Evolutionary conservation across 2,797 vertebrate genomes (phyloP).

Genomic region (Melanotaenia boesemani): DNA sequence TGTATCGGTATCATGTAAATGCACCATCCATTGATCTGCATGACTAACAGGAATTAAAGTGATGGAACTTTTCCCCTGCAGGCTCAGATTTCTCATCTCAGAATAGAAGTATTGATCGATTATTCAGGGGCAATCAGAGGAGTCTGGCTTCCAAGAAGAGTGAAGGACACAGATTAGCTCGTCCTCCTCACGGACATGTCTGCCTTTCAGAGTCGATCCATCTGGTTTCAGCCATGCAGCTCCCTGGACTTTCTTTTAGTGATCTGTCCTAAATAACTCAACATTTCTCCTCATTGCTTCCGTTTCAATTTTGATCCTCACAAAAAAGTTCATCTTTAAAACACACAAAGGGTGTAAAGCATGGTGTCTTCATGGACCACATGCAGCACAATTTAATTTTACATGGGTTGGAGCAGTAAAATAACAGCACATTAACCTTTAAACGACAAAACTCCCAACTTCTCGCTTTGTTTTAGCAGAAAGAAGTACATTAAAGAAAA

Average conservation of each 20-base stretch:
- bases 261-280: background rate
- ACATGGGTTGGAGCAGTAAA: too few species aligned
- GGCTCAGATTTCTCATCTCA: constrained; percentile 49
- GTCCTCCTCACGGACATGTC: background rate
- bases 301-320: too few species aligned
- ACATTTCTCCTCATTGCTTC: too few species aligned
- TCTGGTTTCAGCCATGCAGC: background rate
- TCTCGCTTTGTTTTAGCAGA: too few species aligned
- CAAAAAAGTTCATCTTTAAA: too few species aligned
- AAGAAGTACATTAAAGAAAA: too few species aligned
- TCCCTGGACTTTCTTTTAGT: background rate
- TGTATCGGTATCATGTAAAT: background rate
- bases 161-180: constrained; percentile 5
- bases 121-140: constrained; percentile 15
- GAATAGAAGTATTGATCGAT: constrained; percentile 62
- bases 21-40: background rate
- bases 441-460: too few species aligned
- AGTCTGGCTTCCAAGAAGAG: constrained; percentile 29
- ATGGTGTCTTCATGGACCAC: too few species aligned
- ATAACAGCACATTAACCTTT: too few species aligned
- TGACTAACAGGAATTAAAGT: constrained; percentile 5
- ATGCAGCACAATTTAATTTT: too few species aligned
- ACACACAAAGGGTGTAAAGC: too few species aligned
- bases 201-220: background rate
- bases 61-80: constrained; percentile 5